Conservation (phyloP, 1,140 invertebrate genomes). For the Onthophagus taurus region DNA sequence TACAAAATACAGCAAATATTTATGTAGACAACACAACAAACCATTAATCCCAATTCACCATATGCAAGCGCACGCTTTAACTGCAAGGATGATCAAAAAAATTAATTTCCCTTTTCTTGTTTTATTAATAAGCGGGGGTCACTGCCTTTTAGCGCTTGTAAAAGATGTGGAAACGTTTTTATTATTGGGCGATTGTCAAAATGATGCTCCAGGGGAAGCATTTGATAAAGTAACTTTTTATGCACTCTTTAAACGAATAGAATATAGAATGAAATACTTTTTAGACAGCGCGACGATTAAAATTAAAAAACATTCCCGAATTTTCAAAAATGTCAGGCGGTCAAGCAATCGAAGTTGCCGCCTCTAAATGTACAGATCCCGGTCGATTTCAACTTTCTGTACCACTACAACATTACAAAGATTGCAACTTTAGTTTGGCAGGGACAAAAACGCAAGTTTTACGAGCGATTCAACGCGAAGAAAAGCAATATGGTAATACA, state of each 20-base stretch:
- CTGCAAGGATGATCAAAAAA: conserved; percentile 57
- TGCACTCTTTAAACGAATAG: no score
- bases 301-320: conserved; percentile 68
- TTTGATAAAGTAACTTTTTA: conserved; percentile 67
- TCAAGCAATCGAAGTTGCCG: conserved; percentile 72
- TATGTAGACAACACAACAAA: conserved; percentile 60
- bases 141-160: conserved; percentile 75
- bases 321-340: conserved; percentile 71
- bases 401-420: conserved; percentile 47
- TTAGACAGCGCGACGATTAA: conserved; percentile 72
- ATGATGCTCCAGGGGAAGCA: conserved; percentile 85
- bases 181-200: conserved; percentile 65
- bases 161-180: conserved; percentile 66
- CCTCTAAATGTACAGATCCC: conserved; percentile 56
- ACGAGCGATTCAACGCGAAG: conserved; percentile 46
- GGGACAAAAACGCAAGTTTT: conserved; percentile 55
- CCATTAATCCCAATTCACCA: conserved; percentile 95
- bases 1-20: conserved; percentile 70
- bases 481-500: conserved; percentile 47
- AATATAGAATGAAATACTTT: no score
- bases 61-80: conserved; percentile 97
- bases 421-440: conserved; percentile 82
- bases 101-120: conserved; percentile 85
- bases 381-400: conserved; percentile 55
- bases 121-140: conserved; percentile 85